These are phyloP conservation scores for Ormyrus pomaceus DNA, from an alignment of 2,888 invertebrate species.

Conservation along the genomic window DNA sequence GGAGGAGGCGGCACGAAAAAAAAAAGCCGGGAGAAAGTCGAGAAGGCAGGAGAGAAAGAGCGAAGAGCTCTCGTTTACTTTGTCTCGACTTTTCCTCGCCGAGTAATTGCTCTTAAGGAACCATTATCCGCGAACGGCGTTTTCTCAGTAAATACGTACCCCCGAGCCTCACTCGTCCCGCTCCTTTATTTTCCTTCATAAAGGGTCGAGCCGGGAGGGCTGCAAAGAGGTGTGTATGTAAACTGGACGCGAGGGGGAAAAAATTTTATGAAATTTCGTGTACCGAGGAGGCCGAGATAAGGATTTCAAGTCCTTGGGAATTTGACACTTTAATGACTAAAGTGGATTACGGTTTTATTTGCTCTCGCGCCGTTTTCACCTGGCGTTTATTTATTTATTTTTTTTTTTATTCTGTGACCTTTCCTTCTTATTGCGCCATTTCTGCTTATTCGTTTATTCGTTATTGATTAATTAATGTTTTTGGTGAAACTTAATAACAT, in stretches of 20 bases:
- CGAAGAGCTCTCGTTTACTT: slow-evolving; percentile 62
- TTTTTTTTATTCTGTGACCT: too few species aligned
- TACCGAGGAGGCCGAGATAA: too few species aligned
- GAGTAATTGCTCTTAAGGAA: slow-evolving; percentile 60
- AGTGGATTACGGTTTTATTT: too few species aligned
- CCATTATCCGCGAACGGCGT: slow-evolving; percentile 52
- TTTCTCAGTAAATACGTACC: slow-evolving; percentile 52
- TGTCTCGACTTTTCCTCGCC: slow-evolving; percentile 61
- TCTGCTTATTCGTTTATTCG: too few species aligned
- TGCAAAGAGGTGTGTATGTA: not conserved
- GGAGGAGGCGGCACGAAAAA: not conserved
- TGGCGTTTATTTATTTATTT: too few species aligned
- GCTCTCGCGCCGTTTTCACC: too few species aligned
- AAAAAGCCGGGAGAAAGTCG: slow-evolving; percentile 12
- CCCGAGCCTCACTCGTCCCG: slow-evolving; percentile 16
- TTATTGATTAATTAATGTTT: too few species aligned
- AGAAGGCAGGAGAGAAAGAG: slow-evolving; percentile 20
- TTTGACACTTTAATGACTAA: too few species aligned
- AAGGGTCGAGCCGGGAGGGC: not conserved
- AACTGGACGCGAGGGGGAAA: not conserved
- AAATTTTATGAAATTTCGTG: slow-evolving; percentile 2
- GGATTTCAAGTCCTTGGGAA: too few species aligned
- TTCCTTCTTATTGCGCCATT: too few species aligned
- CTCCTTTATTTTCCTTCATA: slow-evolving; percentile 48
- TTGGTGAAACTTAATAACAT: too few species aligned